Evolutionary conservation across 92 coral and sea anemone genomes (phyloP).

Genomic region (Nematostella vectensis): DNA sequence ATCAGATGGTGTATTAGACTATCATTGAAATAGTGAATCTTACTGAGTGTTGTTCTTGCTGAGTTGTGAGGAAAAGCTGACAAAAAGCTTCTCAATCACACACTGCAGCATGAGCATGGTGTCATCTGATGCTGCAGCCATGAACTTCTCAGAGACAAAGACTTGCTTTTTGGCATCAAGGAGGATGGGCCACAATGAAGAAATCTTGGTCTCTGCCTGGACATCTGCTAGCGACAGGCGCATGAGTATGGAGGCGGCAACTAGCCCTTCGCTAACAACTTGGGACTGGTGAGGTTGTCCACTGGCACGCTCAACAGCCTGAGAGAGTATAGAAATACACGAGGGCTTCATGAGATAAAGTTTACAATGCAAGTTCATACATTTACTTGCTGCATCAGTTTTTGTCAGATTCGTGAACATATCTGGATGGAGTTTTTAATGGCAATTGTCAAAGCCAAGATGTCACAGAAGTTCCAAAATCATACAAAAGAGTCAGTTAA

Average conservation of each 20-base stretch:
- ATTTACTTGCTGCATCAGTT: background rate
- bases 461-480: no score
- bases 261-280: constrained; percentile 67
- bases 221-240: constrained; percentile 75
- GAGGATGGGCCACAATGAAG: constrained; percentile 65
- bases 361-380: no score
- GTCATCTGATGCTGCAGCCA: constrained; percentile 60
- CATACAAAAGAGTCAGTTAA: no score
- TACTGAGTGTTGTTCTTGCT: constrained; percentile 63
- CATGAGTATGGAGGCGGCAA: constrained; percentile 65
- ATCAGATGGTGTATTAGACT: no score
- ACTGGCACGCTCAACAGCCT: constrained; percentile 82
- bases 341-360: no score
- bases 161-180: constrained; percentile 80
- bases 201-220: constrained; percentile 86
- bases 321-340: constrained; percentile 4
- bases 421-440: background rate
- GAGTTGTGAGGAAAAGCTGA: constrained; percentile 64
- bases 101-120: no score
- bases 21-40: no score
- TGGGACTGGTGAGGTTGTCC: constrained; percentile 74
- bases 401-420: background rate
- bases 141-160: constrained; percentile 78
- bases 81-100: constrained; percentile 53
- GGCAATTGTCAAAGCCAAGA: no score